phyloP scores from a whole-genome alignment of 2,888 invertebrate genomes.

The Portevinia maculata region DNA sequence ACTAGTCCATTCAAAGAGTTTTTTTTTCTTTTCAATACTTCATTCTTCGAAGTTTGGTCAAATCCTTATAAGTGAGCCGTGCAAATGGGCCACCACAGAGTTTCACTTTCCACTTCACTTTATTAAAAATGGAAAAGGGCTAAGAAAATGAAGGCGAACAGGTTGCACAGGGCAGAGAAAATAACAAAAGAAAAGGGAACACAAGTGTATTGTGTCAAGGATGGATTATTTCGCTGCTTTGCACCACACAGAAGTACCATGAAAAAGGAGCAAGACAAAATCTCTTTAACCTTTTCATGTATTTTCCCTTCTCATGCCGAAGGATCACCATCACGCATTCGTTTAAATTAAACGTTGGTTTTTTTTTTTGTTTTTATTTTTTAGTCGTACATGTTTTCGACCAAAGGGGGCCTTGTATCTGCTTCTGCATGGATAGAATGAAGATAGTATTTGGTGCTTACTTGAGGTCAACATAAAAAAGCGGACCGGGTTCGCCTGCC shows the following conservation, averaged over 20 bases:
- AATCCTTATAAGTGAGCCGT: slow-evolving; percentile 29
- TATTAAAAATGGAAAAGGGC: slow-evolving; percentile 62
- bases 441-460: slow-evolving; percentile 59
- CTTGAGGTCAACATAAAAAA: slow-evolving; percentile 37
- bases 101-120: slow-evolving; percentile 57
- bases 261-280: slow-evolving; percentile 20
- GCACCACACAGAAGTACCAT: slow-evolving; percentile 32
- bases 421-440: slow-evolving; percentile 65
- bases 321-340: slow-evolving; percentile 43
- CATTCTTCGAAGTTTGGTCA: slow-evolving; percentile 29
- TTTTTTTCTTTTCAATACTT: not conserved
- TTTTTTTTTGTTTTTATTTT: slow-evolving; percentile 18
- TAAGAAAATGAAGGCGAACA: slow-evolving; percentile 5
- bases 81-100: slow-evolving; percentile 33
- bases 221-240: slow-evolving; percentile 36
- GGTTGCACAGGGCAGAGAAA: slow-evolving; percentile 3
- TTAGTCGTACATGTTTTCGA: slow-evolving; percentile 1
- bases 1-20: slow-evolving; percentile 17
- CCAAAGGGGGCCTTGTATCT: slow-evolving; percentile 58
- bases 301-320: slow-evolving; percentile 47
- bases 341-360: slow-evolving; percentile 2
- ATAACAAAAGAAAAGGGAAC: slow-evolving; percentile 2
- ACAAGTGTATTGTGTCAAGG: slow-evolving; percentile 60
- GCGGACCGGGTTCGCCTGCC: slow-evolving; percentile 18
- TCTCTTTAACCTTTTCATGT: slow-evolving; percentile 48